These are phyloP conservation scores for Atlantisia rogersi DNA, from an alignment of 2,113 vertebrate genomes.

Conservation along the genomic window DNA sequence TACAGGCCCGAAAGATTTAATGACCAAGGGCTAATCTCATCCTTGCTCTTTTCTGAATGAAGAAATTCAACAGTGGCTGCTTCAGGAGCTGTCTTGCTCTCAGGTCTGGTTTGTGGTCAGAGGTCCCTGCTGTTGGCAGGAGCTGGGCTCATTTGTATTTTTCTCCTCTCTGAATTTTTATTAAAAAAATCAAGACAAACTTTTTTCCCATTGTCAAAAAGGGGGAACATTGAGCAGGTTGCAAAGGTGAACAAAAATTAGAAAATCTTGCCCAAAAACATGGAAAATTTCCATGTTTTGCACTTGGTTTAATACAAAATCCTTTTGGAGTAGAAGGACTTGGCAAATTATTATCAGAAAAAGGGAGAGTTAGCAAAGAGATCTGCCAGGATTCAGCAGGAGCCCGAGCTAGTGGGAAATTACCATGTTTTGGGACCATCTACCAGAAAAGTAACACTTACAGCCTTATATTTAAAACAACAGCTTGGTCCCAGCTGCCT, in stretches of 20 bases:
- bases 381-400: not conserved
- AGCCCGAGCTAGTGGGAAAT: not conserved
- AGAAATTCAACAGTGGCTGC: not conserved
- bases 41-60: not conserved
- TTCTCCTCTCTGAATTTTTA: not conserved
- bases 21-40: not conserved
- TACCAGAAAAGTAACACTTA: not conserved
- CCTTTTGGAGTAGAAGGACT: not conserved
- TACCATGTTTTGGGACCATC: not conserved
- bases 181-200: not conserved
- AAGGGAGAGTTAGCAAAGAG: not conserved
- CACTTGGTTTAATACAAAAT: not conserved
- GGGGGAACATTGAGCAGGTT: not conserved
- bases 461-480: not conserved
- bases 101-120: not conserved
- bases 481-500: constrained; percentile 10
- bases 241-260: not conserved
- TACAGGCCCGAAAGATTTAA: not conserved
- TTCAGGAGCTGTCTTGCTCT: not conserved
- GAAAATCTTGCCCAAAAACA: not conserved
- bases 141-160: not conserved
- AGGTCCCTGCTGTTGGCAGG: not conserved
- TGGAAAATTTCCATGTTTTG: not conserved
- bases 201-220: not conserved
- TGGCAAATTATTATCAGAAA: not conserved